These are phyloP conservation scores for Laupala kohalensis DNA, from an alignment of 1,140 invertebrate species.

Conservation along the genomic window DNA sequence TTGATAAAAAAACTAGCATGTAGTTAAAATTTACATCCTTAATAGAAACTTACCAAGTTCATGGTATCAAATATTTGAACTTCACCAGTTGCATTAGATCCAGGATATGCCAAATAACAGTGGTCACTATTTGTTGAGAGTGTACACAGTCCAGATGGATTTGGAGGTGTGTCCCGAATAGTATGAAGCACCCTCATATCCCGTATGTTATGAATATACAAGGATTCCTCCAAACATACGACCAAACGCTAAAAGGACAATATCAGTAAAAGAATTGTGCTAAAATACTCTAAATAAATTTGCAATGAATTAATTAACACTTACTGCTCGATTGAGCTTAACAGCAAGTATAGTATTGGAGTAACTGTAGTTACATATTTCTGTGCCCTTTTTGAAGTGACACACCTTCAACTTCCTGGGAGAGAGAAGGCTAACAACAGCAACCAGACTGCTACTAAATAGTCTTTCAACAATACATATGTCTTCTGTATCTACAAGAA, in stretches of 20 bases:
- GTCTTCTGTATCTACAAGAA: constrained; percentile 57
- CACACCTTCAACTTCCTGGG: constrained; percentile 91
- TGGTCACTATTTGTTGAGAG: constrained; percentile 78
- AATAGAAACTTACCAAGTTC: constrained; percentile 58
- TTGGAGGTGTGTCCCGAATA: constrained; percentile 93
- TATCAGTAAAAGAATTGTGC: constrained; percentile 9
- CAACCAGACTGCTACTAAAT: constrained; percentile 93
- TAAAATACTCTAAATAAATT: constrained; percentile 5
- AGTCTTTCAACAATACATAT: constrained; percentile 88
- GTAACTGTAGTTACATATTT: constrained; percentile 98
- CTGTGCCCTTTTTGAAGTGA: constrained; percentile 95
- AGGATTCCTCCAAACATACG: constrained; percentile 92
- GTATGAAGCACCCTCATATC: constrained; percentile 99
- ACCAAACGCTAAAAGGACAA: constrained; percentile 65
- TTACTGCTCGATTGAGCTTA: constrained; percentile 88
- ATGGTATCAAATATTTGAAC: constrained; percentile 97
- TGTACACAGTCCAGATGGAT: constrained; percentile 82
- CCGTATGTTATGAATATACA: constrained; percentile 97
- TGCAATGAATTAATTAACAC: constrained; percentile 23
- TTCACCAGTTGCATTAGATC: constrained; percentile 83
- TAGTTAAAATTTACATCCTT: no score
- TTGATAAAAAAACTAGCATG: no score
- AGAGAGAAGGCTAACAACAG: constrained; percentile 80
- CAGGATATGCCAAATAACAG: constrained; percentile 94
- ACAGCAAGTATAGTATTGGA: constrained; percentile 93